Conservation (phyloP, 1,140 invertebrate genomes). For the Drosophila subobscura region DNA sequence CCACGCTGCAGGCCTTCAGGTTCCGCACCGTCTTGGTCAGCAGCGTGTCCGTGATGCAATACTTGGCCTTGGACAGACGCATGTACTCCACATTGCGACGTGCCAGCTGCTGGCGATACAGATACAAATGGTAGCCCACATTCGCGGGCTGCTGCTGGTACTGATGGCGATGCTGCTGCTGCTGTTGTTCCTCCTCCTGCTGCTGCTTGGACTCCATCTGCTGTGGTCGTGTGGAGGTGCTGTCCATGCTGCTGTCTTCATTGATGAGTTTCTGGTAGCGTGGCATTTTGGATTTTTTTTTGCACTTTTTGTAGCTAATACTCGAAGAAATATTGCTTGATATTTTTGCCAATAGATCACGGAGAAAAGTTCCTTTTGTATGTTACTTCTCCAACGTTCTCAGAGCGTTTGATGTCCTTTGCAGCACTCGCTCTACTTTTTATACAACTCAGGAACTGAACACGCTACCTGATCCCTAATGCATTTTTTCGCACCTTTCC, state of each 20-base stretch:
- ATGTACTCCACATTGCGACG: constrained; percentile 68
- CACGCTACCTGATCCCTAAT: neutral
- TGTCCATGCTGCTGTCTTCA: constrained; percentile 12
- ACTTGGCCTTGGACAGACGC: constrained; percentile 69
- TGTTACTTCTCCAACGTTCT: constrained; percentile 45
- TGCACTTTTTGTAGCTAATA: neutral
- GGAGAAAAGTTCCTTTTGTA: neutral
- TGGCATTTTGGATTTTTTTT: constrained; percentile 26
- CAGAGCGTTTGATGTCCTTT: constrained; percentile 50
- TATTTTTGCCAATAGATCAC: too few species aligned
- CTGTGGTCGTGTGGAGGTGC: too few species aligned
- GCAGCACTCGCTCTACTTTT: constrained; percentile 20
- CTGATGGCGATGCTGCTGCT: constrained; percentile 26
- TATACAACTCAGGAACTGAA: constrained; percentile 15
- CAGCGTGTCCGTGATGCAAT: constrained; percentile 71
- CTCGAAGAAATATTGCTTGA: too few species aligned
- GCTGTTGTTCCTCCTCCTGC: neutral
- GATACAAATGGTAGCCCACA: constrained; percentile 67
- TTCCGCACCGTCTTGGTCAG: constrained; percentile 66
- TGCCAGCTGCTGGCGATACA: constrained; percentile 65
- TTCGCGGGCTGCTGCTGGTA: constrained; percentile 22
- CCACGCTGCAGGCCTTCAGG: constrained; percentile 58
- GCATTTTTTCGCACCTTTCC: constrained; percentile 31
- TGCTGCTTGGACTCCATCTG: neutral
- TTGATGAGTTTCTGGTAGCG: constrained; percentile 58